Percentiles rank a stretch among this genome's conserved stretches.
phyloP scores from a whole-genome alignment of 2,113 vertebrate genomes.

The Cynopterus brachyotis region DNA sequence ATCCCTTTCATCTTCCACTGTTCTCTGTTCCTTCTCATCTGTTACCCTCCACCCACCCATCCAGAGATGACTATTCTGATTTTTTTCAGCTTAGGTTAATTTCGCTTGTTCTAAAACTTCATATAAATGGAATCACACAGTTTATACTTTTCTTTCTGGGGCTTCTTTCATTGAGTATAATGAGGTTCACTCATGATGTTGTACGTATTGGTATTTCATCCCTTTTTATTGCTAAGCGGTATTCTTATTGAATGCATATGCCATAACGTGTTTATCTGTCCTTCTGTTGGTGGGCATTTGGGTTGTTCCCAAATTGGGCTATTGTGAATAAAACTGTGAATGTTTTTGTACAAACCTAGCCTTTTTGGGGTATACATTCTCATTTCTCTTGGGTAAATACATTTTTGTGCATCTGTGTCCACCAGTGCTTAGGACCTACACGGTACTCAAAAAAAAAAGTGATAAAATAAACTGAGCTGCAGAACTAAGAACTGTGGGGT shows the following conservation, averaged over 20 bases:
- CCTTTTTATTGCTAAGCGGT: background rate
- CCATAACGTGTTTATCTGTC: background rate
- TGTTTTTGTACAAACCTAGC: background rate
- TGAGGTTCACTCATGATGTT: too few relatives aligned
- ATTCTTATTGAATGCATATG: background rate
- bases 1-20: background rate
- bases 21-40: background rate
- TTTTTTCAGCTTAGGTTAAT: background rate
- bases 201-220: accelerated
- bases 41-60: too few relatives aligned
- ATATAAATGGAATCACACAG: background rate
- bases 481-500: background rate
- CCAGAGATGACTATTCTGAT: too few relatives aligned
- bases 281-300: background rate
- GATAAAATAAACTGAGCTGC: background rate
- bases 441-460: background rate
- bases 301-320: background rate
- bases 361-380: background rate
- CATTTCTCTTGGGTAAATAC: background rate
- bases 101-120: background rate
- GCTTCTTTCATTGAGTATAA: background rate
- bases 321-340: background rate
- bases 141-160: too few relatives aligned
- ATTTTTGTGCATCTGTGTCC: background rate
- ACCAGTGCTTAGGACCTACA: background rate